Evolutionary conservation across 2,797 vertebrate species (phyloP).

Genomic region (Sitta carolinensis): DNA sequence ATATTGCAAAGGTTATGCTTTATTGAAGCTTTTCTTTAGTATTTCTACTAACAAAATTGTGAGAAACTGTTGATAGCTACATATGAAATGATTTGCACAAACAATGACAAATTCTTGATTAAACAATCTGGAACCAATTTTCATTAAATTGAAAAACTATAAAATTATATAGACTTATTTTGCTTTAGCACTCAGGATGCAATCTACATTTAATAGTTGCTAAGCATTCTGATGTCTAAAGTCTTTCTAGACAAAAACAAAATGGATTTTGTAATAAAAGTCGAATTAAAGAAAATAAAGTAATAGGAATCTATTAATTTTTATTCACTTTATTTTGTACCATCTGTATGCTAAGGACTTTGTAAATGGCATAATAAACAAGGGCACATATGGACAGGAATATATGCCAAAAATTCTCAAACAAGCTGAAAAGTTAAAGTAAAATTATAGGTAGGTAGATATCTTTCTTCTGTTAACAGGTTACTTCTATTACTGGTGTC

Average conservation of each 20-base stretch:
- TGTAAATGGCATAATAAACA: neutral
- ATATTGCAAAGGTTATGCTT: neutral
- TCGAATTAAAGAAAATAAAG: conserved; percentile 22
- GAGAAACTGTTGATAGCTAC: neutral
- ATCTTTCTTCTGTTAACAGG: neutral
- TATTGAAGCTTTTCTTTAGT: neutral
- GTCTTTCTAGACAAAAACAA: conserved; percentile 21
- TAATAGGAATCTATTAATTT: neutral
- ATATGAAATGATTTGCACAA: neutral
- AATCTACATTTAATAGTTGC: conserved; percentile 1
- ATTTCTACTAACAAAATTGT: neutral
- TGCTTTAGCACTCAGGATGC: neutral
- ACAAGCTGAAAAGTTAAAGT: neutral
- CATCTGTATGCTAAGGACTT: neutral
- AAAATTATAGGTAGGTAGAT: neutral
- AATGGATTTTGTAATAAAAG: conserved; percentile 30
- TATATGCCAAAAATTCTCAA: neutral
- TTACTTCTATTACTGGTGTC: neutral
- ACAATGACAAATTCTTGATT: conserved; percentile 27
- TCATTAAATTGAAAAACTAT: neutral
- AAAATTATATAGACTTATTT: conserved; percentile 37
- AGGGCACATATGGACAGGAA: neutral
- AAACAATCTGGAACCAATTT: conserved; percentile 33
- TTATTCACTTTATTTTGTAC: neutral
- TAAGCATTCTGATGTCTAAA: conserved; percentile 22